Conservation (phyloP, 2,888 invertebrate genomes). For the Onthophagus sagittarius region DNA sequence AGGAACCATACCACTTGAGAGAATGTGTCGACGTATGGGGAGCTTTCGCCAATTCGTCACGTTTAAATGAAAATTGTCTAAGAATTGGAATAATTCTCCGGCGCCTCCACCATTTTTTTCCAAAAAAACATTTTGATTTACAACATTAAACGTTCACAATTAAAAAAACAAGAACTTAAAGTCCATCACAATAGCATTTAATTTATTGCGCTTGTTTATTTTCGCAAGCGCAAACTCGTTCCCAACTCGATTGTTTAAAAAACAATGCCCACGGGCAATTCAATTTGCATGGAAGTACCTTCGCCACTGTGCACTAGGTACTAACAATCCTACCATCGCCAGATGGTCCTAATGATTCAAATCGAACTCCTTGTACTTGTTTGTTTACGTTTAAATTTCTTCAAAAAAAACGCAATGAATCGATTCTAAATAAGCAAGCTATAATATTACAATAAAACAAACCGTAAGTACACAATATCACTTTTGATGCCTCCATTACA, state of each 20-base stretch:
- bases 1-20: conserved; percentile 28
- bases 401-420: background rate
- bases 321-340: background rate
- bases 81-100: background rate
- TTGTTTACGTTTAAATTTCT: background rate
- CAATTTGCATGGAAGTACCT: background rate
- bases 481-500: background rate
- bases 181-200: conserved; percentile 35
- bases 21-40: conserved; percentile 18
- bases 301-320: background rate
- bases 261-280: background rate
- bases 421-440: background rate
- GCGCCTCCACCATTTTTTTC: too few relatives aligned
- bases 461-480: background rate
- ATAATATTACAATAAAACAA: background rate
- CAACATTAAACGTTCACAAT: too few relatives aligned
- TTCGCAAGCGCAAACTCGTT: conserved; percentile 19
- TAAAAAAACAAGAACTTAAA: too few relatives aligned
- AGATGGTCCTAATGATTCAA: background rate
- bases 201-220: conserved; percentile 40
- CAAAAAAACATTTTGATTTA: too few relatives aligned
- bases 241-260: conserved; percentile 22
- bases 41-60: background rate
- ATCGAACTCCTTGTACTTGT: background rate
- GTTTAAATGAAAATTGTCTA: background rate